These are phyloP conservation scores for Labeo calbasu DNA, from an alignment of 2,797 vertebrate genomes.

Conservation along the genomic window DNA sequence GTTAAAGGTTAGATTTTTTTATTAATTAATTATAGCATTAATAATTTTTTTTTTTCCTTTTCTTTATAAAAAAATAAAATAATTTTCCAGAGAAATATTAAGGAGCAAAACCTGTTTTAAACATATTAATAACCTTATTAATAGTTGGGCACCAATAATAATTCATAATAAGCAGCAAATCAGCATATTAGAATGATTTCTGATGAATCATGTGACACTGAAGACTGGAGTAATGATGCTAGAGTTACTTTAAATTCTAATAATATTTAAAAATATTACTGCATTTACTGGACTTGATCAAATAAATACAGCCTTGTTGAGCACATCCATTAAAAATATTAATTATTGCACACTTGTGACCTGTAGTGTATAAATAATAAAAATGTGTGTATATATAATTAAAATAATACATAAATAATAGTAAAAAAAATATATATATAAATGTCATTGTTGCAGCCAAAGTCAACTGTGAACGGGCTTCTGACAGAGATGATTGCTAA, in stretches of 20 bases:
- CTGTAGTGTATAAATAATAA: not conserved
- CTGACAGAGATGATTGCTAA: conserved; percentile 90
- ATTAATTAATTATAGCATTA: too few species aligned
- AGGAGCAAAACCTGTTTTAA: not conserved
- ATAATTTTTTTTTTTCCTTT: too few species aligned
- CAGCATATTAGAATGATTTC: not conserved
- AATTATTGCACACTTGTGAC: not conserved
- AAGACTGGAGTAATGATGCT: not conserved
- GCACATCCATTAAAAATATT: not conserved
- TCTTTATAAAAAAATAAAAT: too few species aligned
- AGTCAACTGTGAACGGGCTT: conserved; percentile 84
- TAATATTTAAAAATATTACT: not conserved
- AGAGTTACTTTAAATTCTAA: not conserved
- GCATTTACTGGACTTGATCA: not conserved
- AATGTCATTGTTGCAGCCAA: conserved; percentile 79
- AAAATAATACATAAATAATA: not conserved
- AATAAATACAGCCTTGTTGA: not conserved
- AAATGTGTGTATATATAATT: too few species aligned
- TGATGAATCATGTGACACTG: not conserved
- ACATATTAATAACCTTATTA: not conserved
- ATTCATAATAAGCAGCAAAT: not conserved
- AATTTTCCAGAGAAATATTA: not conserved
- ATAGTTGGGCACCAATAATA: not conserved
- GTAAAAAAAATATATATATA: not conserved
- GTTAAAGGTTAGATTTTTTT: too few species aligned